Evolutionary conservation across 2,888 invertebrate genomes (phyloP), one percentile per base, ranked within the genome.

Genomic region (Unio delphinus): DNA sequence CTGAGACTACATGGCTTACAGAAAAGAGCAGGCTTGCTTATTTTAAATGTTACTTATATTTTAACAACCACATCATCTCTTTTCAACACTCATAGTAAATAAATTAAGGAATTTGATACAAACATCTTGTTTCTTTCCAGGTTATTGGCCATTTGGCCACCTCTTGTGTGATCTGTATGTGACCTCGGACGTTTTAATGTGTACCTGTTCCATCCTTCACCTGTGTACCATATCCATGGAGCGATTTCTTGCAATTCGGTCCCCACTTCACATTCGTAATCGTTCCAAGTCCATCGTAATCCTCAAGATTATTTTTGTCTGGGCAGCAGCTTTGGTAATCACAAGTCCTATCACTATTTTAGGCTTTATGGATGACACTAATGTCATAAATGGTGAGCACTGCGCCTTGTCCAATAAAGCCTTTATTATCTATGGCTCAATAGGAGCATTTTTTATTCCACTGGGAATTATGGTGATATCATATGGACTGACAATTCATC

Each of bases 381-480:
- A 88, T 78, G 79, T 90, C 20, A 74, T 88, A 30, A 75, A 78
- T 94, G 91, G 94, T 94, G 3, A 94, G 93, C 3, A 84, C 30
- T 92, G 92, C 83, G 88, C 87, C 68, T 90, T 92, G 45, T 83
- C 79, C 68, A 89, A 89, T 76, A 73, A 85, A 55, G 84, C 88
- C 68, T 91, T 91, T 80, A 87, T 96, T 90, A 93, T 96, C 71
- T 96, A 96, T 83, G 98, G 98, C 57, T 97, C 97, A 68, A 95
- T 97, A 84, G 94, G 97, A 83, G 96, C 97, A 82, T 98, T 98
- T 91, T 97, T 98, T 92, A 96, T 98, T 76, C 98, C 98, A 0
- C 92, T 98, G 78, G 93, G 94, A 61, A 97, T 99, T 80, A 98
- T 98, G 98, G 92, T 97, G 87, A 92, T 96, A 73, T 97, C 97